Evolutionary conservation across 92 coral and sea anemone species (phyloP).

Genomic region (Phenganax marumi): DNA sequence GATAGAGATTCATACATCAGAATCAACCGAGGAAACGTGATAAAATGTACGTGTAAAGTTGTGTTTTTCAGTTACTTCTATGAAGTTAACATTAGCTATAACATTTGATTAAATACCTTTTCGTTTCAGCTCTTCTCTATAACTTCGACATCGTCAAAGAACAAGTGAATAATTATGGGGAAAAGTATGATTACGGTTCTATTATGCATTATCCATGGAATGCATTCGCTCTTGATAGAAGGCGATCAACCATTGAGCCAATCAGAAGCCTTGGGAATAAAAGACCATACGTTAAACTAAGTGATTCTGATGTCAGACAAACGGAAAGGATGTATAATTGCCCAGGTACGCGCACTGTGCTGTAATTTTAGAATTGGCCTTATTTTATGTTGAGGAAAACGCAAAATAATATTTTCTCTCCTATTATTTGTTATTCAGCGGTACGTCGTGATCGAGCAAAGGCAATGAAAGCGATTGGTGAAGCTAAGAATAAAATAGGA

Average conservation of each 20-base stretch:
- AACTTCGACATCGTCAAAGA: constrained; percentile 34
- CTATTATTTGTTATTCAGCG: background rate
- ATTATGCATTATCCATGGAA: constrained; percentile 93
- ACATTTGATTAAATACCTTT: background rate
- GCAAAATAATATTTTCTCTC: background rate
- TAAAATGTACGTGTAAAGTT: constrained; percentile 43
- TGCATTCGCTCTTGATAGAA: constrained; percentile 69
- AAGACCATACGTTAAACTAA: constrained; percentile 70
- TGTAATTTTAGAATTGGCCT: too few relatives aligned
- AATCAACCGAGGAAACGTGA: constrained; percentile 62
- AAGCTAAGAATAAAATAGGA: background rate
- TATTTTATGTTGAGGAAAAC: too few relatives aligned
- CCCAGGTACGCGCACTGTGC: constrained; percentile 56
- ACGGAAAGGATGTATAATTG: constrained; percentile 75
- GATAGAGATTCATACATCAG: constrained; percentile 64
- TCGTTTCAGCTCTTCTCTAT: constrained; percentile 20
- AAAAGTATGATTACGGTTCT: constrained; percentile 68
- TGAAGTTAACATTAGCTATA: background rate
- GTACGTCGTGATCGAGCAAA: background rate
- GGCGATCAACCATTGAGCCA: constrained; percentile 69
- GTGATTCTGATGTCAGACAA: constrained; percentile 66
- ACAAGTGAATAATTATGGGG: constrained; percentile 55
- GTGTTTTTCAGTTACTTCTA: background rate
- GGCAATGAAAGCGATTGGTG: background rate
- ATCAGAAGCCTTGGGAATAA: constrained; percentile 53